Percentiles rank a stretch among this genome's conserved stretches.
phyloP scores from a whole-genome alignment of 1,140 invertebrate species.

The Scaptomyza graminum region DNA sequence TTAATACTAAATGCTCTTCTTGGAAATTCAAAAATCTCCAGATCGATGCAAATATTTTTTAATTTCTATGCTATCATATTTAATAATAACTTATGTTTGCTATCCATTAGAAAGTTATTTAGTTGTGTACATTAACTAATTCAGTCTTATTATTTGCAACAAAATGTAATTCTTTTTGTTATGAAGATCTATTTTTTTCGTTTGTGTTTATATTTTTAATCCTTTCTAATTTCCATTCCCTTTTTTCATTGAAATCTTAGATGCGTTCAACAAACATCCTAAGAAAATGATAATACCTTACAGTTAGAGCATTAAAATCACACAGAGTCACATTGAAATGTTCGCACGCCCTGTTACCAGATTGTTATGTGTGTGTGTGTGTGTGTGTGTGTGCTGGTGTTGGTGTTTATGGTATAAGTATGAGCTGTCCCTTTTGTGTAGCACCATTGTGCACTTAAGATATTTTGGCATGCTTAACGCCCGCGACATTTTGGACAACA shows the following conservation, averaged over 20 bases:
- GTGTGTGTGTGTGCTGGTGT: background rate
- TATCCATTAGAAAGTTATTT: no score
- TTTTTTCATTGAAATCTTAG: background rate
- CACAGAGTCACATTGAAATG: constrained; percentile 42
- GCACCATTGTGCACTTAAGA: constrained; percentile 43
- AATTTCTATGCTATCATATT: background rate
- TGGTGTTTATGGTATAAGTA: background rate
- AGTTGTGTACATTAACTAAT: no score
- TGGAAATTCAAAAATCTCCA: no score
- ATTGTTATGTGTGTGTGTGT: constrained; percentile 16
- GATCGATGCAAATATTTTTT: no score
- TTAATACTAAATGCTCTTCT: background rate
- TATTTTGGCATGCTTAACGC: constrained; percentile 34
- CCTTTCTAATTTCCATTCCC: no score
- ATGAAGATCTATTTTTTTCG: no score
- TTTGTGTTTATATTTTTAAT: no score
- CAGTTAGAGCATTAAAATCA: constrained; percentile 22
- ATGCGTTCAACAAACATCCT: no score
- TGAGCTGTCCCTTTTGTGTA: background rate
- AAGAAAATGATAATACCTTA: background rate
- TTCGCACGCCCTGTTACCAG: constrained; percentile 47
- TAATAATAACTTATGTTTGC: no score
- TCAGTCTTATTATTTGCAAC: no score
- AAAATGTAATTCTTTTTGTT: no score
- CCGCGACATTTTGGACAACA: constrained; percentile 40